Evolutionary conservation across 2,113 vertebrate species (phyloP).

Genomic region (Daphoenositta chrysoptera): DNA sequence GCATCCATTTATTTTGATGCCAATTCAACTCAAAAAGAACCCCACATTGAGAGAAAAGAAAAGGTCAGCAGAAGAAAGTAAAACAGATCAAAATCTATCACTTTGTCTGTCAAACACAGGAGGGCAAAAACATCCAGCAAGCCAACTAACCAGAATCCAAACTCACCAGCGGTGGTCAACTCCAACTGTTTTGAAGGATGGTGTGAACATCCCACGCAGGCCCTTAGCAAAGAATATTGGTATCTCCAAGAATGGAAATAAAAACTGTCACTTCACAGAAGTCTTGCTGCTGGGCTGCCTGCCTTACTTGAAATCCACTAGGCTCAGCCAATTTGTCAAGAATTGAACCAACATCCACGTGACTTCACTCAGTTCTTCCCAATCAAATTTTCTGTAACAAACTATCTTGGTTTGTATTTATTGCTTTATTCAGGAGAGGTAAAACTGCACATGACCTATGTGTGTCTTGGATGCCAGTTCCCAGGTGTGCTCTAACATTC

Average conservation of each 20-base stretch:
- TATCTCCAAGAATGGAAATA: background rate
- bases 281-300: background rate
- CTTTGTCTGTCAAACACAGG: background rate
- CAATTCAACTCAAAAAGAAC: background rate
- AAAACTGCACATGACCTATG: background rate
- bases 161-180: background rate
- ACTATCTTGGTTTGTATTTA: background rate
- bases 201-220: background rate
- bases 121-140: background rate
- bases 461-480: background rate
- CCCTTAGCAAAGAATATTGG: background rate
- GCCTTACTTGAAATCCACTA: background rate
- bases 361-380: background rate
- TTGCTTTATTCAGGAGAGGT: background rate
- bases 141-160: background rate
- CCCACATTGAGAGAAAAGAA: background rate
- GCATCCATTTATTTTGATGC: background rate
- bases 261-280: background rate
- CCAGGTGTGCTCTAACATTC: background rate
- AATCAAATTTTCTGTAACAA: background rate
- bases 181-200: background rate
- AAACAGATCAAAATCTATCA: conserved; percentile 2
- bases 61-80: conserved; percentile 11
- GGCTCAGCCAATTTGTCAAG: background rate
- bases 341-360: background rate